phyloP scores from a whole-genome alignment of 23 tunicate species.

The Botrylloides violaceus region DNA sequence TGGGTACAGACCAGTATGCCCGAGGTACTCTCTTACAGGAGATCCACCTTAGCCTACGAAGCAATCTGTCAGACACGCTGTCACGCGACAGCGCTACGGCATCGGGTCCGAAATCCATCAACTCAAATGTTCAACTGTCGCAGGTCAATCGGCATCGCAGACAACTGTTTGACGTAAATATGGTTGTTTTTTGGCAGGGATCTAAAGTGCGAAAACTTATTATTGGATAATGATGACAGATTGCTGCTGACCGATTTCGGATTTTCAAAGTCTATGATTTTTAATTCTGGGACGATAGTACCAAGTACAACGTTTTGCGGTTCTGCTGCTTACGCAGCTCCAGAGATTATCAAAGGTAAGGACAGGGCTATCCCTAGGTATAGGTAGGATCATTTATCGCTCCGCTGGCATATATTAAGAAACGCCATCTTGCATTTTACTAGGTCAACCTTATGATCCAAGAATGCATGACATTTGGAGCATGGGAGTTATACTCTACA shows the following conservation, averaged over 20 bases:
- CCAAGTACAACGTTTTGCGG: constrained; percentile 81
- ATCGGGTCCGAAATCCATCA: too few relatives aligned
- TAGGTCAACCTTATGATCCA: constrained; percentile 91
- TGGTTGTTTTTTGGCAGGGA: constrained; percentile 55
- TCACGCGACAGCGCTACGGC: too few relatives aligned
- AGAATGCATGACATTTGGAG: constrained; percentile 96
- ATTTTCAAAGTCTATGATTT: constrained; percentile 70
- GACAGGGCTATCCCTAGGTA: not conserved
- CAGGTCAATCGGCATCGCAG: too few relatives aligned
- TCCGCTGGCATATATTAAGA: constrained; percentile 8
- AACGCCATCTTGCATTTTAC: not conserved
- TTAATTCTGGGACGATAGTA: constrained; percentile 38
- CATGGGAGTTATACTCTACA: constrained; percentile 88
- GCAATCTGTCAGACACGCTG: too few relatives aligned
- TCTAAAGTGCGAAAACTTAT: constrained; percentile 90
- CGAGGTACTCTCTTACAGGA: too few relatives aligned
- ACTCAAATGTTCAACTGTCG: too few relatives aligned
- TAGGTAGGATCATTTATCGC: not conserved
- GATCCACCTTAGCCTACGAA: too few relatives aligned
- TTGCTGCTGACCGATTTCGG: constrained; percentile 92
- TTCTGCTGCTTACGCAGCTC: constrained; percentile 96
- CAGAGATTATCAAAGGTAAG: constrained; percentile 90
- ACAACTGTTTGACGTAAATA: too few relatives aligned
- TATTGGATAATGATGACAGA: constrained; percentile 63
- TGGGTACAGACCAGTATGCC: too few relatives aligned